Base-by-base conservation (phyloP, 2,888 invertebrate species). In the Caenorhabditis becei region DNA sequence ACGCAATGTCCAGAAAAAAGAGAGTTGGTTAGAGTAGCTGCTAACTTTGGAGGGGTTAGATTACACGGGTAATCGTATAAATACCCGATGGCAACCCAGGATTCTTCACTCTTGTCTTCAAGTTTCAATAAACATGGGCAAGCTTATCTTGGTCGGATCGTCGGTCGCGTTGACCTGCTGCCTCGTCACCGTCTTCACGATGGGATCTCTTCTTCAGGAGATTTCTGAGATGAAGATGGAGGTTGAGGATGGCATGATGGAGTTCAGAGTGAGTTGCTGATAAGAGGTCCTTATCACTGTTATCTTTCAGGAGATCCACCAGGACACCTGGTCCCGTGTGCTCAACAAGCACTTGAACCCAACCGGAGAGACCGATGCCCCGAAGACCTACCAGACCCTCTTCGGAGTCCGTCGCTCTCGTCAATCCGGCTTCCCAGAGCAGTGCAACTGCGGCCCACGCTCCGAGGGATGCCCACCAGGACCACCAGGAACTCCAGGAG, bases 401-500 rank as follows among this genome's bases (percentile, higher is more conserved):
- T 78, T 85, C 83, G 85, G 83, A 1, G 51, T 82, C 28, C 82
- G 82, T 62, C 59, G 84, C 58, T 66, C 77, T 32, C 81, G 81
- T 77, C 82, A 83, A 74, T 74, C 82, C 70, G 82, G 82, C 56
- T 79, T 83, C 80, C 82, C 78, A 66, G 81, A 77, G 44, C 79
- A 80, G 74, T 85, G 85, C 77, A 85, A 85, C 78, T 85, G 85
- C 62, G 85, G 85, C 47, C 83, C 82, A 53, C 71, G 79, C 59
- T 75, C 78, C 56, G 81, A 77, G 32, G 83, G 83, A 62, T 85
- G 85, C 70, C 85, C 85, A 77, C 81, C 85, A 63, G 85, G 85
- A 78, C 85, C 85, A 70, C 85, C 85, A 69, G 85, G 85, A 81
- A 59, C 77, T 41, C 85, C 85, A 63, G 85, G 85, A 83, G 71